phyloP scores from a whole-genome alignment of 2,797 vertebrate genomes.

The Liasis olivaceus region DNA sequence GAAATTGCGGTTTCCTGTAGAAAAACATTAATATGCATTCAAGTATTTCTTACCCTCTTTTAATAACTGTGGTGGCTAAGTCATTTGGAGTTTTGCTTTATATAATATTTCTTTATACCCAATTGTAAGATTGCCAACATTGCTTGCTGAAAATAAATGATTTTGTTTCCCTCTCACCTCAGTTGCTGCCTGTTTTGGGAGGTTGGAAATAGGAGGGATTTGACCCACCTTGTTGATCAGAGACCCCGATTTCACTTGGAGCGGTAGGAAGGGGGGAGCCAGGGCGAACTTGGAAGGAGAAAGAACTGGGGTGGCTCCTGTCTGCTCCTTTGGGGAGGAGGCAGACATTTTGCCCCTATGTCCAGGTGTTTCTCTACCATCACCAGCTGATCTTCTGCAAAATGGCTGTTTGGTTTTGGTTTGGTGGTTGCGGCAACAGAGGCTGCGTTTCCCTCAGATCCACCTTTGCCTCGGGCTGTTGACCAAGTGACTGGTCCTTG shows the following conservation, averaged over 20 bases:
- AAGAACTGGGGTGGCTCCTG: background rate
- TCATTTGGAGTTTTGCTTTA: too few relatives aligned
- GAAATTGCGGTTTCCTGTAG: too few relatives aligned
- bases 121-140: background rate
- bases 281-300: background rate
- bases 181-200: background rate
- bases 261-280: background rate
- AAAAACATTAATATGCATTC: too few relatives aligned
- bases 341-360: background rate
- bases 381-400: background rate
- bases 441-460: background rate
- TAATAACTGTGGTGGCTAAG: too few relatives aligned
- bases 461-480: background rate
- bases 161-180: background rate
- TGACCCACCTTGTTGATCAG: background rate
- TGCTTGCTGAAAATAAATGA: background rate
- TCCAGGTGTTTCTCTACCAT: background rate
- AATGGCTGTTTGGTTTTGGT: accelerated
- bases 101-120: too few relatives aligned
- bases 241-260: background rate
- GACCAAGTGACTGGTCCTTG: background rate
- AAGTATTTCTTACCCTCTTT: too few relatives aligned
- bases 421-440: background rate
- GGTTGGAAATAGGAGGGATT: background rate
- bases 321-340: background rate